These are phyloP conservation scores for Zaprionus ornatus DNA, from an alignment of 1,140 invertebrate species.

Conservation along the genomic window DNA sequence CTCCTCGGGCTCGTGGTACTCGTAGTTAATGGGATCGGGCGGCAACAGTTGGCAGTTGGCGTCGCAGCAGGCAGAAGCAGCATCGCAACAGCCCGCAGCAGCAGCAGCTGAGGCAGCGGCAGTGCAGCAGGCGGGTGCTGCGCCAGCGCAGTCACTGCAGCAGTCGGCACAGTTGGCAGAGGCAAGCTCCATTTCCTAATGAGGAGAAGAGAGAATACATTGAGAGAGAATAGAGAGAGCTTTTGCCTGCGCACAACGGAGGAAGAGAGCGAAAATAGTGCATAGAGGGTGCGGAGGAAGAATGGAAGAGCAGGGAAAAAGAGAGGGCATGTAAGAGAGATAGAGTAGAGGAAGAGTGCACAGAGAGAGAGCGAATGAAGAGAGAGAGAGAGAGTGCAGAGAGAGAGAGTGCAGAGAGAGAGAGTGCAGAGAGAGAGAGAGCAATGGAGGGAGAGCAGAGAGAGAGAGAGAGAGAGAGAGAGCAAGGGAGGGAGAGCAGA, in stretches of 20 bases:
- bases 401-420: too few species aligned
- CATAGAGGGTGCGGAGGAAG: too few species aligned
- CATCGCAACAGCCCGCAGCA: constrained; percentile 41
- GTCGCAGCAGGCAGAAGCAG: constrained; percentile 56
- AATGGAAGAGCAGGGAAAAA: background rate
- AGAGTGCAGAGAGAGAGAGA: too few species aligned
- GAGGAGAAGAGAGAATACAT: background rate
- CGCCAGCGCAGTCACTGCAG: constrained; percentile 53
- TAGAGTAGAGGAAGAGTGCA: too few species aligned
- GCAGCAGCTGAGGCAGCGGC: background rate
- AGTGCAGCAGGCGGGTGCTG: constrained; percentile 29
- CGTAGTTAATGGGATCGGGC: constrained; percentile 49
- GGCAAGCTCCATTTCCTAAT: constrained; percentile 55
- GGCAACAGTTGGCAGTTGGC: constrained; percentile 50
- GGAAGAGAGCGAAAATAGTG: too few species aligned
- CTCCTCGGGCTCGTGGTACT: constrained; percentile 79
- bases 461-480: too few species aligned
- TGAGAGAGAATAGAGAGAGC: background rate
- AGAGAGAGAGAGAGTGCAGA: background rate
- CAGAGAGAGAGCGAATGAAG: too few species aligned
- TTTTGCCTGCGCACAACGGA: constrained; percentile 9
- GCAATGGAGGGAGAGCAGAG: too few species aligned
- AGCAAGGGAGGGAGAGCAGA: too few species aligned
- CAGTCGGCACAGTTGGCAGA: constrained; percentile 55
- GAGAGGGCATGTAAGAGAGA: background rate